A percentile compares a stretch with the other conserved stretches of the same genome.
Evolutionary conservation across 2,797 vertebrate species (phyloP).

Genomic region (Prionace glauca): DNA sequence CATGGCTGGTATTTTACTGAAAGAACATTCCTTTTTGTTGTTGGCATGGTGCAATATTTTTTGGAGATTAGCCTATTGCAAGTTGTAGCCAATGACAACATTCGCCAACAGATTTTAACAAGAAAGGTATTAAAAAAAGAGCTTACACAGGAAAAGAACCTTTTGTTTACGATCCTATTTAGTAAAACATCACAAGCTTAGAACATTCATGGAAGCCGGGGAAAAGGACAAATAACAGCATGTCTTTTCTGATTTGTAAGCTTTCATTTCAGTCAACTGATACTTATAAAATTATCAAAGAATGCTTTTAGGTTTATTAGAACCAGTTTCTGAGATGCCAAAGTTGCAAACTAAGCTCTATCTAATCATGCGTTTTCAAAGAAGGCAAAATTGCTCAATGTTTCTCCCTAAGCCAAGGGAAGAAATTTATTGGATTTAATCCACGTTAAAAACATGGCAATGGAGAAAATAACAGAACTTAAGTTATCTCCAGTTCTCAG

Average conservation of each 20-base stretch:
- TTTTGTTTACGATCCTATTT: conserved; percentile 2
- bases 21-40: conserved; percentile 29
- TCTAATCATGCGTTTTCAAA: background rate
- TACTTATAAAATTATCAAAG: background rate
- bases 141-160: background rate
- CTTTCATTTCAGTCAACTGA: conserved; percentile 29
- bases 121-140: conserved; percentile 19
- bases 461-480: background rate
- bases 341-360: background rate
- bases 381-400: background rate
- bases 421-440: background rate
- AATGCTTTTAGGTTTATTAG: background rate
- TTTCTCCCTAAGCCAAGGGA: background rate
- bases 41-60: conserved; percentile 32
- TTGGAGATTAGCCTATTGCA: conserved; percentile 29
- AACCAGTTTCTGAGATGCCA: background rate
- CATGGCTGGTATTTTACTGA: conserved; percentile 33
- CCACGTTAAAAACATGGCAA: background rate
- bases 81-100: conserved; percentile 26
- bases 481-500: background rate
- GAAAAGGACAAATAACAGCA: background rate
- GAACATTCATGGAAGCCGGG: background rate
- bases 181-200: background rate
- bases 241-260: background rate
- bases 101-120: conserved; percentile 9